These are phyloP conservation scores for Andricus grossulariae DNA, from an alignment of 1,140 invertebrate species.

Conservation along the genomic window DNA sequence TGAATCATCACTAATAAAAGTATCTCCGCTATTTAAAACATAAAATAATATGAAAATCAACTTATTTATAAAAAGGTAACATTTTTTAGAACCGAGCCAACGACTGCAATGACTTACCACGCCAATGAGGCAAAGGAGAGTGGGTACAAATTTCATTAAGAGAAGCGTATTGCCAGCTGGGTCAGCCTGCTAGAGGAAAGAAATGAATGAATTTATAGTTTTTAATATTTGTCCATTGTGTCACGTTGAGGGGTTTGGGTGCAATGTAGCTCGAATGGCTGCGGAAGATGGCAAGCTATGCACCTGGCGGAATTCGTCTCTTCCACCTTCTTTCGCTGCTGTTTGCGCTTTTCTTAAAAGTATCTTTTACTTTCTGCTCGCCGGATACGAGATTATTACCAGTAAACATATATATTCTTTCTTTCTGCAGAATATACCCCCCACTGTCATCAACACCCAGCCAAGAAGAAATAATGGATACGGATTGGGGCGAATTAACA, in stretches of 20 bases:
- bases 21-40: no score
- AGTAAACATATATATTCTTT: conserved; percentile 14
- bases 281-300: neutral
- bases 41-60: neutral
- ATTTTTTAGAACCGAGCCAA: neutral
- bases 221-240: conserved; percentile 63
- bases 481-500: no score
- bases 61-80: neutral
- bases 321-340: conserved; percentile 18
- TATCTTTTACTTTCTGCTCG: conserved; percentile 32
- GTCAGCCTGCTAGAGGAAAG: neutral
- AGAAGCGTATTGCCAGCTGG: conserved; percentile 36
- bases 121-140: conserved; percentile 20
- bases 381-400: conserved; percentile 37
- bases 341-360: conserved; percentile 41
- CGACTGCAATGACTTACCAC: neutral
- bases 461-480: no score
- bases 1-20: no score
- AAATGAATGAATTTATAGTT: conserved; percentile 62
- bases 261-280: neutral
- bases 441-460: conserved; percentile 1
- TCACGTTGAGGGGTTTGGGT: conserved; percentile 13
- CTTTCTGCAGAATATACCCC: conserved; percentile 13
- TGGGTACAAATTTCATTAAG: conserved; percentile 60
- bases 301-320: conserved; percentile 33